Base-by-base conservation (phyloP, 2,888 invertebrate species). In the Eutolmus rufibarbis region DNA sequence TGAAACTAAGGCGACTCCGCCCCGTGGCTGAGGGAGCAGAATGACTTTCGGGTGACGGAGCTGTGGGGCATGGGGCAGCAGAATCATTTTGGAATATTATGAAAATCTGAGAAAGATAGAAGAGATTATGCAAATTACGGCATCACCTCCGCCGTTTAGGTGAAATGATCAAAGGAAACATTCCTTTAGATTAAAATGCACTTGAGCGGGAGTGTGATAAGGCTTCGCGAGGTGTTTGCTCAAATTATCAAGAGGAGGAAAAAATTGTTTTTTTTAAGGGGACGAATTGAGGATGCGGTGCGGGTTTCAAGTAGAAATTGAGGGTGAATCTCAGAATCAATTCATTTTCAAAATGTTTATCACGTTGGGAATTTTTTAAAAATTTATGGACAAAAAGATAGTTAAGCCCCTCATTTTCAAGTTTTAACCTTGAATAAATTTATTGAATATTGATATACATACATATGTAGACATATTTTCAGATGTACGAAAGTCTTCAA, bases 41-140 rank as follows among this genome's bases (percentile, higher is more conserved):
- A 66, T 2, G 23, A 9, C 23, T 12, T 19, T 23, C 43, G 43
- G 23, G 23, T 23, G 57, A 7, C 8, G 19, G 66, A 9, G 12
- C 23, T 7, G 66, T 66, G 66, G 66, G 66, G 28, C 28, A 19
- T 28, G 23, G 66, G 66, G 12, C 66, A 66, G 79, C 23, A 4
- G 31, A 79, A 79, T 79, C 82, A 82, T 82, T 74, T 85, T 23
- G 85, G 85, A 85, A 85, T 74, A 85, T 85, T 85, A 85, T 74
- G 74, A 85, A 85, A 85, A 85, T 74, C 46, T 74, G 74, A 74
- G 28, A 40, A 85, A 74, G 85, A 74, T 74, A 74, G 74, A 46
- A 85, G 85, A 85, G 85, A 85, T 85, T 85, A 85, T 85, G 85
- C 85, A 85, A 85, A 85, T 85, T 74, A 85, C 46, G 46, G 85